These are phyloP conservation scores for Lampris megalopsis DNA, from an alignment of 2,113 vertebrate genomes.

Conservation along the genomic window DNA sequence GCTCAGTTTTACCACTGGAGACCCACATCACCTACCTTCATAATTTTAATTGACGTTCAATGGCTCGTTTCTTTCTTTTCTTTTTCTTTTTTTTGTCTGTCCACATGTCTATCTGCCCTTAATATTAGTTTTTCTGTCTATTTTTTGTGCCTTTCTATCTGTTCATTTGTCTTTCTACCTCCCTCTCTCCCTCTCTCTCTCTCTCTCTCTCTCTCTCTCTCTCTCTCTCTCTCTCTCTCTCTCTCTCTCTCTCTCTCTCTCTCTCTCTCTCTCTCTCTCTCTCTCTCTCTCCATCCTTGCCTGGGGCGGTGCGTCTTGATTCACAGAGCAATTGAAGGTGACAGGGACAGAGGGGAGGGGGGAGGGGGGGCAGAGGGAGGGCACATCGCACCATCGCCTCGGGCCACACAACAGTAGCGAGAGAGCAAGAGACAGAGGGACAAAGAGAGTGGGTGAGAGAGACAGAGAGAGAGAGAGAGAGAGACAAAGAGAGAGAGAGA, in stretches of 20 bases:
- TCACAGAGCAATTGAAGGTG: conserved; percentile 86
- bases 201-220: conserved; percentile 53
- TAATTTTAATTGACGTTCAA: no score
- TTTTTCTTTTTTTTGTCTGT: conserved; percentile 67
- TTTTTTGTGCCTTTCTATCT: background rate
- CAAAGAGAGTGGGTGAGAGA: no score
- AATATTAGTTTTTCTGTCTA: background rate
- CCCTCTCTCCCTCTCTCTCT: no score
- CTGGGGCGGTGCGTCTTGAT: conserved; percentile 82
- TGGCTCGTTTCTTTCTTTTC: no score
- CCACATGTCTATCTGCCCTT: conserved; percentile 58
- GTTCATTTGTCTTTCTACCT: background rate
- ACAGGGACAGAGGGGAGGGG: conserved; percentile 83
- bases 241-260: conserved; percentile 31
- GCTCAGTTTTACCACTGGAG: no score
- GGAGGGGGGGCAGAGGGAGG: conserved; percentile 79
- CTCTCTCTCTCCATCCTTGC: conserved; percentile 56
- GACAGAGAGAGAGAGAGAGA: no score
- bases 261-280: conserved; percentile 30
- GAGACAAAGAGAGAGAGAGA: background rate
- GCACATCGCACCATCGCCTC: conserved; percentile 81
- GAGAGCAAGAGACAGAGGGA: conserved; percentile 75
- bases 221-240: conserved; percentile 17
- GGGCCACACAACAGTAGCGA: conserved; percentile 79
- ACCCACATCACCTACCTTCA: no score